phyloP scores from a whole-genome alignment of 2,797 vertebrate species.

The Microhierax caerulescens region DNA sequence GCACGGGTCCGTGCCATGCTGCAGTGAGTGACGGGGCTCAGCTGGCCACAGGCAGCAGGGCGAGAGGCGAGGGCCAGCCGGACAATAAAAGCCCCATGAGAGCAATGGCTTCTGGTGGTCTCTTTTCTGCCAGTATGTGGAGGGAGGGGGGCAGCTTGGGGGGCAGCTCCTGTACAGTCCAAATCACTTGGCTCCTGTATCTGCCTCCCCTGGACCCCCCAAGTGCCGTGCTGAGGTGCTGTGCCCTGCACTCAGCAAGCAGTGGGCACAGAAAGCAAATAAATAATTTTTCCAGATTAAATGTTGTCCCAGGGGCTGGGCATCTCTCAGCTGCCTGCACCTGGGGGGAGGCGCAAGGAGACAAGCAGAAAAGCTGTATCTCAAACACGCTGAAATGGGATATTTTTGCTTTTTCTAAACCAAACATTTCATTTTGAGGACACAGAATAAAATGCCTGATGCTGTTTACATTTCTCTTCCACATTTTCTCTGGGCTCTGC shows the following conservation, averaged over 20 bases:
- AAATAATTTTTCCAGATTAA: not conserved
- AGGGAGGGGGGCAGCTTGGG: not conserved
- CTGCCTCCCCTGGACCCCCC: not conserved
- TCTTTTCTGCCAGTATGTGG: not conserved
- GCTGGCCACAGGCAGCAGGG: accelerated
- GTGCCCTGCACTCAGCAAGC: accelerated
- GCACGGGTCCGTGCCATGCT: not conserved
- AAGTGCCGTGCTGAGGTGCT: accelerated
- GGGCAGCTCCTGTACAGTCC: not conserved
- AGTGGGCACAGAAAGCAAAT: not conserved
- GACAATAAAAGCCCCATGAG: slow-evolving; percentile 49
- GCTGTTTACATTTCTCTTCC: slow-evolving; percentile 14
- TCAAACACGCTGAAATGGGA: not conserved
- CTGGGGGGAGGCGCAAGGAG: not conserved
- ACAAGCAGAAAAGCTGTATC: not conserved
- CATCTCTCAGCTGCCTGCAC: not conserved
- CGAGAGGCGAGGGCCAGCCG: accelerated
- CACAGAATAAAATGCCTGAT: not conserved
- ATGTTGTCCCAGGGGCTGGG: not conserved
- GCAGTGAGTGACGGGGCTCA: not conserved
- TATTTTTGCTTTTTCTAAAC: slow-evolving; percentile 1
- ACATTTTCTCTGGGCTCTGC: not conserved
- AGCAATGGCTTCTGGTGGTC: slow-evolving; percentile 12
- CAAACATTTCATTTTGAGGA: not conserved
- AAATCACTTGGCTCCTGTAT: not conserved